A percentile compares a stretch with the other conserved stretches of the same genome.
These are phyloP conservation scores for Plutomurus gul DNA, from an alignment of 1,140 invertebrate genomes.

Conservation along the genomic window DNA sequence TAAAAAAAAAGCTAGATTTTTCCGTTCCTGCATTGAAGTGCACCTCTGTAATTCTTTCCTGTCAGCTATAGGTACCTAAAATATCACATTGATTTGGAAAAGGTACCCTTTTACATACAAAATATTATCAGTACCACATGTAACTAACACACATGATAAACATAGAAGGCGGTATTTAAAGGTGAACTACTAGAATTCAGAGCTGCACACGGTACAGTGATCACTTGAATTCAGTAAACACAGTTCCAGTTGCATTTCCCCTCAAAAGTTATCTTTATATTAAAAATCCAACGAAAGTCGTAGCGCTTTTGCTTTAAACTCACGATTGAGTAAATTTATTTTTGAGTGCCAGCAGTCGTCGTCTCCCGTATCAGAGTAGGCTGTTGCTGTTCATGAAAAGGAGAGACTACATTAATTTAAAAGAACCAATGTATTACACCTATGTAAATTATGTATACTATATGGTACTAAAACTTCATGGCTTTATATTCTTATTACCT, in stretches of 20 bases:
- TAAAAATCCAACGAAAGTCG: not conserved
- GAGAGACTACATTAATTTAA: too few species aligned
- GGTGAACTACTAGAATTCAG: not conserved
- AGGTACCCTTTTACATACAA: too few species aligned
- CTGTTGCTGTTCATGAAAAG: not conserved
- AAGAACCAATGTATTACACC: not conserved
- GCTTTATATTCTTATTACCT: slow-evolving; percentile 13
- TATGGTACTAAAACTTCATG: not conserved
- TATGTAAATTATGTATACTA: not conserved
- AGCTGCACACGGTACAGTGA: not conserved
- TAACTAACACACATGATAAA: not conserved
- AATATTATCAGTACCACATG: not conserved
- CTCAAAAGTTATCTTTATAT: not conserved
- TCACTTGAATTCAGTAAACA: slow-evolving; percentile 8
- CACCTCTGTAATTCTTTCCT: too few species aligned
- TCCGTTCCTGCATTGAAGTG: too few species aligned
- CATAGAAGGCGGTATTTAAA: not conserved
- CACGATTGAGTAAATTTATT: not conserved
- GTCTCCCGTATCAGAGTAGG: not conserved
- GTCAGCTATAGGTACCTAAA: too few species aligned
- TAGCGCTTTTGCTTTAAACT: not conserved
- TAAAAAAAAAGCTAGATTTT: too few species aligned
- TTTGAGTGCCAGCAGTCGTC: not conserved
- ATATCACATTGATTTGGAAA: too few species aligned
- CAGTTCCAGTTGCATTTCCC: slow-evolving; percentile 22